Base-by-base conservation (phyloP, 1,140 invertebrate genomes). In the Tyrophagus putrescentiae region DNA sequence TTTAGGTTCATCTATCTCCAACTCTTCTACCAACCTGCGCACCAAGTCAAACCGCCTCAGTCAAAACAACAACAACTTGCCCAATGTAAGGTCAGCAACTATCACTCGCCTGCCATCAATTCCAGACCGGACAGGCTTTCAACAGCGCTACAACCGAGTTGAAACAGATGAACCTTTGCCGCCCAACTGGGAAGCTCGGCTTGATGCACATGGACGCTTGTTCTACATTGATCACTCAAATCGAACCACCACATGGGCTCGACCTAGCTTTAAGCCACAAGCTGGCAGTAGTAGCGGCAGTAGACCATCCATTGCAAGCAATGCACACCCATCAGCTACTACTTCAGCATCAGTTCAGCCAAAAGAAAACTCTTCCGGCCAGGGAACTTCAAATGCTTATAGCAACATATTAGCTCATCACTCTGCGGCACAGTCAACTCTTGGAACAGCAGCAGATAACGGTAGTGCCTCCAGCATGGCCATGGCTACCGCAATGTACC, bases 181-280 rank as follows among this genome's bases (percentile, higher is more conserved):
- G 36, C 80, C 85, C 65, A 72, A 75, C 36, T 93, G 88, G 88
- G 89, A 94, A 76, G 88, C 89, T 1, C 78, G 89, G 52, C 87
- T 91, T 72, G 89, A 94, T 69, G 87, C 84, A 65, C 87, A 92
- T 68, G 89, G 89, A 0, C 76, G 88, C 42, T 83, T 92, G 53
- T 92, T 94, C 70, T 93, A 92, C 68, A 89, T 94, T 39, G 87
- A 93, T 73, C 89, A 94, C 68, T 77, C 87, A 1, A 89, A 87
- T 65, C 76, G 87, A n/a, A 90, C 84, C 13, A 94, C 89, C 4
- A 91, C 87, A 18, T 94, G 89, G 90, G 84, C 86, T 66, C 74
- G 86, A 44, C 89, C 89, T 28, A 54, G 32, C 39, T 54, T n/a
- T 13, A 13, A 54, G 11, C 27, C 45, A 48, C 21, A 7, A 21